A percentile compares a stretch with the other conserved stretches of the same genome.
Conservation (phyloP, 2,797 vertebrate species). For the Discoglossus pictus region DNA sequence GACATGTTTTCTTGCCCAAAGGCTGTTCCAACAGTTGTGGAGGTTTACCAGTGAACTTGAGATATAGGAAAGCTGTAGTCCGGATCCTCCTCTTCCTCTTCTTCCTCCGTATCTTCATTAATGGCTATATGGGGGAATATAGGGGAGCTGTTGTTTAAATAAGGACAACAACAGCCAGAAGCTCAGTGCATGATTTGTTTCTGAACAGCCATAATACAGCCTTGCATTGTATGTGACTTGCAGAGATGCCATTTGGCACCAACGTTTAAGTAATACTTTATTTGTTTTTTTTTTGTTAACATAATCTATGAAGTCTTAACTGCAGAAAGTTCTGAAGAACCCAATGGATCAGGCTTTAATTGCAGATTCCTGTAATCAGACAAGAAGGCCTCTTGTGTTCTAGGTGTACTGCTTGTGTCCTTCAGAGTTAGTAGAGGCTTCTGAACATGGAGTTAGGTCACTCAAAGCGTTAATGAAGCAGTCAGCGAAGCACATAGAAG, state of each 20-base stretch:
- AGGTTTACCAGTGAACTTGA: slow-evolving; percentile 93
- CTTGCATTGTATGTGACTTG: slow-evolving; percentile 76
- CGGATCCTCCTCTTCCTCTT: slow-evolving; percentile 95
- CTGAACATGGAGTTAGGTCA: slow-evolving; percentile 67
- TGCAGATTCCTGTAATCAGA: slow-evolving; percentile 90
- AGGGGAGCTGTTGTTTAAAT: slow-evolving; percentile 99
- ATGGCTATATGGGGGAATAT: slow-evolving; percentile 99
- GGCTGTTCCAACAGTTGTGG: slow-evolving; percentile 82
- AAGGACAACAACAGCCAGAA: slow-evolving; percentile 94
- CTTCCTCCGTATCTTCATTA: slow-evolving; percentile 95
- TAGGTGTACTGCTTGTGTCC: slow-evolving; percentile 75
- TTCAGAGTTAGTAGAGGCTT: slow-evolving; percentile 70
- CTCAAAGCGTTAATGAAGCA: slow-evolving; percentile 71
- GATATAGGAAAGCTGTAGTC: slow-evolving; percentile 97
- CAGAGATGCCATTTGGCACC: slow-evolving; percentile 78
- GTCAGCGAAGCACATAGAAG: slow-evolving; percentile 67
- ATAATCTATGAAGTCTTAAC: slow-evolving; percentile 84
- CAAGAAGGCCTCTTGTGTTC: slow-evolving; percentile 87
- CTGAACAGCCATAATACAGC: slow-evolving; percentile 82
- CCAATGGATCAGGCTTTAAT: slow-evolving; percentile 88
- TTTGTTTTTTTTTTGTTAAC: slow-evolving; percentile 58
- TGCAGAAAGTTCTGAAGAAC: slow-evolving; percentile 84
- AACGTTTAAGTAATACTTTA: slow-evolving; percentile 76
- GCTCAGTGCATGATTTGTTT: slow-evolving; percentile 81
- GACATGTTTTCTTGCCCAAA: slow-evolving; percentile 89